Evolutionary conservation across 1,140 invertebrate genomes (phyloP).

Genomic region (Phymorhynchus buccinoides): DNA sequence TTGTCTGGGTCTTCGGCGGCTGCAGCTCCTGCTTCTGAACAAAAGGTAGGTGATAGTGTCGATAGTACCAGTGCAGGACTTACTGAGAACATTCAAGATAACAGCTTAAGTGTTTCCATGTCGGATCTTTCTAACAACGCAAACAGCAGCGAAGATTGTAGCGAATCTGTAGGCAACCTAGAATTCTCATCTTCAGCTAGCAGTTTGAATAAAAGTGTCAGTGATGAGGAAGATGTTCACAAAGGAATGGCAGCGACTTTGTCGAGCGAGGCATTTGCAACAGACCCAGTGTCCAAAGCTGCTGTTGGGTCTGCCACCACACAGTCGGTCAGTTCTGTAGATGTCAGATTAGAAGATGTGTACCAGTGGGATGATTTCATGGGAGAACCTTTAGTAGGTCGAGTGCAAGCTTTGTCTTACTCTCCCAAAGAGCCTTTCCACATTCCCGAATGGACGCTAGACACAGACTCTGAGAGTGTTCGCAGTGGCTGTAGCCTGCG

Average conservation of each 20-base stretch:
- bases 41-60: constrained; percentile 29
- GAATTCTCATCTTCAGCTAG: not conserved
- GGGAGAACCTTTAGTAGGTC: constrained; percentile 61
- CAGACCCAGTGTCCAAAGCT: constrained; percentile 66
- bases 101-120: not conserved
- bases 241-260: constrained; percentile 51
- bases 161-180: not conserved
- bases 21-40: not conserved
- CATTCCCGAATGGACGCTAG: constrained; percentile 64
- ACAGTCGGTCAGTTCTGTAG: constrained; percentile 47
- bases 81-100: not conserved
- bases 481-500: constrained; percentile 37
- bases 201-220: not conserved
- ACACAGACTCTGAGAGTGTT: constrained; percentile 50
- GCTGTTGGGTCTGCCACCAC: constrained; percentile 48
- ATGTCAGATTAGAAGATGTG: constrained; percentile 59
- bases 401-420: constrained; percentile 40
- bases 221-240: constrained; percentile 52
- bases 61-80: not conserved
- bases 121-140: constrained; percentile 11
- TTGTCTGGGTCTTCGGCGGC: not conserved
- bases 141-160: constrained; percentile 18
- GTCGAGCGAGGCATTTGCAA: constrained; percentile 43
- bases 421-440: constrained; percentile 58
- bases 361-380: constrained; percentile 69